Base-by-base conservation (phyloP, 2,888 invertebrate species). In the Trypoxylon attenuatum region DNA sequence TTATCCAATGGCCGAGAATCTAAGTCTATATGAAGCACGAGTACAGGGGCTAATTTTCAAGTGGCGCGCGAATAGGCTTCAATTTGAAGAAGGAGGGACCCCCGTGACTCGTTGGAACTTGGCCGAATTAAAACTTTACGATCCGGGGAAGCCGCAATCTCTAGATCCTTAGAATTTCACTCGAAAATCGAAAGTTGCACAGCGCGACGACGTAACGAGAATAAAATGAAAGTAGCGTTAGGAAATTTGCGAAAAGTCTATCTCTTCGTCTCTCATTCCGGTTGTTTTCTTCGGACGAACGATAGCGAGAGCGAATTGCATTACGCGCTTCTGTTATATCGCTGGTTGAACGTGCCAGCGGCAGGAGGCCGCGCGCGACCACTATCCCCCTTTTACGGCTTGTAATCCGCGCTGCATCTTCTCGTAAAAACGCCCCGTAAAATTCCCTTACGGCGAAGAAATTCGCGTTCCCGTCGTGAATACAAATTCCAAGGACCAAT, bases 311-410 rank as follows among this genome's bases (percentile, higher is more conserved):
- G n/a, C n/a, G n/a, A n/a, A n/a, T n/a, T n/a, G n/a, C n/a, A n/a
- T n/a, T n/a, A n/a, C n/a, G n/a, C n/a, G n/a, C n/a, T n/a, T n/a
- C n/a, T n/a, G n/a, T n/a, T n/a, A n/a, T n/a, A n/a, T n/a, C n/a
- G n/a, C n/a, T n/a, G n/a, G n/a, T n/a, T n/a, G n/a, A n/a, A n/a
- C n/a, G 10, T n/a, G 16, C 15, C 15, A 22, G n/a, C 5, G 21
- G 21, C 19, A 13, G 2, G 8, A 47, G 22, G 29, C 6, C n/a
- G 15, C 21, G 16, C n/a, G 33, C n/a, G n/a, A n/a, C n/a, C n/a
- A n/a, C n/a, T n/a, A n/a, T n/a, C n/a, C n/a, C n/a, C n/a, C n/a
- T 55, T 71, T 68, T 56, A 69, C 45, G 46, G 38, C 45, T 54
- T 27, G 49, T 59, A 50, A 56, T 45, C 33, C 43, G 25, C 29